Conservation (phyloP, 2,888 invertebrate species). For the Daptonema setosum region DNA sequence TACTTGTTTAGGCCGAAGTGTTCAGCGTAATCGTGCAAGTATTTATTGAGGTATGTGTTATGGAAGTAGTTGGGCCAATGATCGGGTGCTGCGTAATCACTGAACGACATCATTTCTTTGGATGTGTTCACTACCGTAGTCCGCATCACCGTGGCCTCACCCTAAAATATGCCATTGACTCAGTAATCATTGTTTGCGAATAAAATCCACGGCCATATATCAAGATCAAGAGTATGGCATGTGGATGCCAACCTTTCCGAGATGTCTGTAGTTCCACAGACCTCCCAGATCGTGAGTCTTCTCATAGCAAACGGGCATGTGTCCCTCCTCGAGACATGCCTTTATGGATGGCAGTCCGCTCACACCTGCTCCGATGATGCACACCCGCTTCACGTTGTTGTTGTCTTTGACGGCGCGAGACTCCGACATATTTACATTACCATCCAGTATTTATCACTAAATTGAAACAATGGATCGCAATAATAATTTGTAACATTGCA, state of each 20-base stretch:
- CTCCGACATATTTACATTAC: too few species aligned
- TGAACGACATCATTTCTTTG: conserved; percentile 30
- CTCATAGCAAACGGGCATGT: conserved; percentile 20
- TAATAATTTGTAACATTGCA: too few species aligned
- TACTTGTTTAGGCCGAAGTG: conserved; percentile 15
- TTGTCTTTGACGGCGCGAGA: too few species aligned
- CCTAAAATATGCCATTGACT: not conserved
- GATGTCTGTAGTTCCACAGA: conserved; percentile 20
- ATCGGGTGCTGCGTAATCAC: conserved; percentile 22
- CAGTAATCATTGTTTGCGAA: not conserved
- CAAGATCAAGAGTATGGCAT: not conserved
- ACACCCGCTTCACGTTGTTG: not conserved
- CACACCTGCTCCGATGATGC: conserved; percentile 5
- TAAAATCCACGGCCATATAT: not conserved
- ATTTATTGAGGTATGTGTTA: conserved; percentile 16
- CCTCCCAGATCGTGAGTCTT: conserved; percentile 20
- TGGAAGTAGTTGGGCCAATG: conserved; percentile 20
- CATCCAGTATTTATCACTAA: too few species aligned
- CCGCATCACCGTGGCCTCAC: conserved; percentile 23
- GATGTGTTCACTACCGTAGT: conserved; percentile 30
- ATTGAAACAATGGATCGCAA: too few species aligned
- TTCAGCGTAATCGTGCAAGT: conserved; percentile 20
- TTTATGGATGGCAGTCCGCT: conserved; percentile 23
- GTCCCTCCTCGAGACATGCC: conserved; percentile 19
- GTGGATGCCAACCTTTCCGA: not conserved